A percentile compares a stretch with the other conserved stretches of the same genome.
Conservation (phyloP, 2,888 invertebrate genomes). For the Sturmia bella region DNA sequence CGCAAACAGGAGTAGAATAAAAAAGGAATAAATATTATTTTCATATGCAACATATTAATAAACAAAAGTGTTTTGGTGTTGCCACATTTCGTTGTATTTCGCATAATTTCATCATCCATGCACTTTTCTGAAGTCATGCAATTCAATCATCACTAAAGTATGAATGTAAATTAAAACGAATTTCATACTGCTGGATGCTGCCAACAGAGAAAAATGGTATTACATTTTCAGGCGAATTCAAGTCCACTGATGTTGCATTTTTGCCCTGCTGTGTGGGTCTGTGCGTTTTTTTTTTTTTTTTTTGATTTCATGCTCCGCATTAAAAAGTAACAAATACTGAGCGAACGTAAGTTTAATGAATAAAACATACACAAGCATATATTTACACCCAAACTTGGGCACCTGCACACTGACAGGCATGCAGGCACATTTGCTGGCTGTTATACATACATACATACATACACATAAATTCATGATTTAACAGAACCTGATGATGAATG, state of each 20-base stretch:
- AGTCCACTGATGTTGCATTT: conserved; percentile 37
- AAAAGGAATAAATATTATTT: too few relatives aligned
- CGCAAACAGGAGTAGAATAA: too few relatives aligned
- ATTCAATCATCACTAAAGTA: background rate
- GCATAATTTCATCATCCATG: conserved; percentile 41
- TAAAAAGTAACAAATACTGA: conserved; percentile 38
- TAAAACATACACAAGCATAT: background rate
- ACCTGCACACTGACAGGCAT: background rate
- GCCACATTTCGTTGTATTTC: conserved; percentile 36
- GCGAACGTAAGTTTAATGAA: conserved; percentile 36
- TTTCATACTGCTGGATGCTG: conserved; percentile 16
- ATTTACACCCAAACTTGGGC: background rate
- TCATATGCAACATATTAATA: conserved; percentile 35
- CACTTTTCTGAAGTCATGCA: conserved; percentile 19
- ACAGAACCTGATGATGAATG: conserved; percentile 38
- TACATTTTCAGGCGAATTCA: conserved; percentile 8
- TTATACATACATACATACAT: background rate
- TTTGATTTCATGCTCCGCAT: conserved; percentile 32
- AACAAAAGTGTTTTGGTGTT: conserved; percentile 36
- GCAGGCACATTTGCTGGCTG: too few relatives aligned
- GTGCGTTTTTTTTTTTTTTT: too few relatives aligned
- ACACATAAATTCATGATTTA: conserved; percentile 33
- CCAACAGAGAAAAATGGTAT: background rate
- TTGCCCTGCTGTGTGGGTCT: conserved; percentile 20
- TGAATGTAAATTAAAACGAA: conserved; percentile 1